phyloP scores from a whole-genome alignment of 1,140 invertebrate species.

The Drosophila parabipectinata region DNA sequence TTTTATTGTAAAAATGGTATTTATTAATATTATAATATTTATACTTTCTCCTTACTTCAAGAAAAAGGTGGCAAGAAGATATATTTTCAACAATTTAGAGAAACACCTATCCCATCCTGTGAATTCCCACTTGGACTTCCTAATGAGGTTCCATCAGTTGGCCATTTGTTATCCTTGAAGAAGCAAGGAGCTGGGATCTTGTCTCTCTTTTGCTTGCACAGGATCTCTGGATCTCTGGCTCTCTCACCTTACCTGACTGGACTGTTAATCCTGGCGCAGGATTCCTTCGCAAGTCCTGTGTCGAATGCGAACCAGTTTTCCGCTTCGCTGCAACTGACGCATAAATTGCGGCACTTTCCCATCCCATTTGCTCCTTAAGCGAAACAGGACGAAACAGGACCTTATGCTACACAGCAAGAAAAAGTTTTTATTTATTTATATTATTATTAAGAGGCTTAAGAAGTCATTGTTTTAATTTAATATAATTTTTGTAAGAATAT shows the following conservation, averaged over 20 bases:
- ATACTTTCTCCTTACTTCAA: not conserved
- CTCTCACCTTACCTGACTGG: slow-evolving; percentile 20
- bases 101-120: not conserved
- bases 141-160: slow-evolving; percentile 18
- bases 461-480: too few relatives aligned
- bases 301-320: slow-evolving; percentile 80
- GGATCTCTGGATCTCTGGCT: not conserved
- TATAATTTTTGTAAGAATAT: too few relatives aligned
- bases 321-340: slow-evolving; percentile 76
- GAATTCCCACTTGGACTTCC: not conserved
- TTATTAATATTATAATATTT: not conserved
- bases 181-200: not conserved
- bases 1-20: too few relatives aligned
- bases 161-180: slow-evolving; percentile 13
- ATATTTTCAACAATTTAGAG: not conserved
- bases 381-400: slow-evolving; percentile 25
- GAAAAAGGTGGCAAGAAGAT: not conserved
- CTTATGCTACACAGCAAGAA: not conserved
- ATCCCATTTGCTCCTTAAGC: slow-evolving; percentile 11
- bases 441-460: not conserved
- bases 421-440: not conserved
- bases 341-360: slow-evolving; percentile 66
- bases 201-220: slow-evolving; percentile 5
- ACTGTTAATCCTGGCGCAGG: slow-evolving; percentile 30
- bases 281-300: slow-evolving; percentile 44